Evolutionary conservation across 2,113 vertebrate genomes (phyloP).

Genomic region (Semnornis frantzii): DNA sequence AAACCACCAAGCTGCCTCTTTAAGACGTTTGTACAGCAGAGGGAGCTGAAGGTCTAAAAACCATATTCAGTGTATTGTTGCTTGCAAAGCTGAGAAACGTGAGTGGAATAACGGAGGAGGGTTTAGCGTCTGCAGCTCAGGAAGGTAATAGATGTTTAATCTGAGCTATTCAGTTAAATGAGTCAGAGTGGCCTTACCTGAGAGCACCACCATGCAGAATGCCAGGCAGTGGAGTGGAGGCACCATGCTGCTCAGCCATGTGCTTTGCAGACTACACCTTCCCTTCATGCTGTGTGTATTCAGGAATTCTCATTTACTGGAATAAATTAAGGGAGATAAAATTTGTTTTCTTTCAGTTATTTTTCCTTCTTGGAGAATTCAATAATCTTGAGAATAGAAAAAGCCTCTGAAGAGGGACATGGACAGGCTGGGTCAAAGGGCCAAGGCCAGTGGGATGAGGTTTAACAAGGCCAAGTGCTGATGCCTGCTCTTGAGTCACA

Average conservation of each 20-base stretch:
- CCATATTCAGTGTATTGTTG: neutral
- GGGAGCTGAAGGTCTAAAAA: neutral
- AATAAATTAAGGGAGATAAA: neutral
- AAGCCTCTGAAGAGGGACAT: no score
- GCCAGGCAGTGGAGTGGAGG: neutral
- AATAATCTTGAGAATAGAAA: neutral
- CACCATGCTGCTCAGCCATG: neutral
- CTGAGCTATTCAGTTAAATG: neutral
- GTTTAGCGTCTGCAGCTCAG: neutral
- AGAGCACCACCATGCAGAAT: neutral
- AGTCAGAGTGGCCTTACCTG: neutral
- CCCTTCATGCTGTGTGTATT: neutral
- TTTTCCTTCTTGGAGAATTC: neutral
- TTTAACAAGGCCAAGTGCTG: no score
- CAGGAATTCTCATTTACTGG: neutral
- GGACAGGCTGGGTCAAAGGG: no score
- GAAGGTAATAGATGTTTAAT: neutral
- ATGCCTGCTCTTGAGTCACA: no score
- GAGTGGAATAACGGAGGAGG: neutral
- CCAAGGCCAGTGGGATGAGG: no score
- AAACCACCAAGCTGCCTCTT: neutral
- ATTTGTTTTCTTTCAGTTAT: neutral
- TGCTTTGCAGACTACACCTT: neutral
- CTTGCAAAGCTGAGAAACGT: neutral
- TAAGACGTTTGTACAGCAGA: neutral